These are phyloP conservation scores for Heteromormyrus szaboi DNA, from an alignment of 2,797 vertebrate genomes.

Conservation along the genomic window DNA sequence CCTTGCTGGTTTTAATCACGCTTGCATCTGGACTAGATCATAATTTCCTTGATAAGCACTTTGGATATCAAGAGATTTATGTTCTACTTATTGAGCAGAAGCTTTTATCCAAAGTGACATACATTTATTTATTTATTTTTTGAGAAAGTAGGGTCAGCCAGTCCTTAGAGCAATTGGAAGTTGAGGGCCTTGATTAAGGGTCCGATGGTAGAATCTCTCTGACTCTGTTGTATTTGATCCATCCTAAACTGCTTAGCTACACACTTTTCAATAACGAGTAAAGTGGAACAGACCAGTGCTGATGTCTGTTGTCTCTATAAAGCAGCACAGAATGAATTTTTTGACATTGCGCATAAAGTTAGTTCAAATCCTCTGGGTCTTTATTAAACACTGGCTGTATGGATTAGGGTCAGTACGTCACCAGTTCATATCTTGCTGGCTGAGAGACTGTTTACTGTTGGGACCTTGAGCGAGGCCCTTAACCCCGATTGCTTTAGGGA, in stretches of 20 bases:
- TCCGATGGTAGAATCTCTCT: background rate
- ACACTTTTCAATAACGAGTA: background rate
- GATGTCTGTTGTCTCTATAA: background rate
- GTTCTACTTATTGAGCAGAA: background rate
- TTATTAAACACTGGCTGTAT: background rate
- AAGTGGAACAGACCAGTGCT: background rate
- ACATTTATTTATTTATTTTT: background rate
- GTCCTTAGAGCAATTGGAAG: background rate
- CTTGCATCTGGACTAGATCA: background rate
- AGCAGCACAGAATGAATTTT: background rate
- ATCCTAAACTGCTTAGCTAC: background rate
- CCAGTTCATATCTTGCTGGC: background rate
- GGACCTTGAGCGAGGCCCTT: background rate
- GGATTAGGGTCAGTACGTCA: background rate
- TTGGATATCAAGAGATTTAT: background rate
- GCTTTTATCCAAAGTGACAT: background rate
- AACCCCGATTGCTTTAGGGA: background rate
- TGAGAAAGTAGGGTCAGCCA: background rate
- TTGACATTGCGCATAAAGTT: background rate
- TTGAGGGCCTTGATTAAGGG: background rate
- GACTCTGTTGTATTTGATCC: background rate
- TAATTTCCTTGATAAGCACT: background rate
- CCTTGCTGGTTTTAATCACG: background rate
- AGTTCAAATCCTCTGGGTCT: background rate
- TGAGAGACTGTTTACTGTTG: background rate